phyloP scores from a whole-genome alignment of 2,797 vertebrate genomes.

The Sebastolobus alascanus region DNA sequence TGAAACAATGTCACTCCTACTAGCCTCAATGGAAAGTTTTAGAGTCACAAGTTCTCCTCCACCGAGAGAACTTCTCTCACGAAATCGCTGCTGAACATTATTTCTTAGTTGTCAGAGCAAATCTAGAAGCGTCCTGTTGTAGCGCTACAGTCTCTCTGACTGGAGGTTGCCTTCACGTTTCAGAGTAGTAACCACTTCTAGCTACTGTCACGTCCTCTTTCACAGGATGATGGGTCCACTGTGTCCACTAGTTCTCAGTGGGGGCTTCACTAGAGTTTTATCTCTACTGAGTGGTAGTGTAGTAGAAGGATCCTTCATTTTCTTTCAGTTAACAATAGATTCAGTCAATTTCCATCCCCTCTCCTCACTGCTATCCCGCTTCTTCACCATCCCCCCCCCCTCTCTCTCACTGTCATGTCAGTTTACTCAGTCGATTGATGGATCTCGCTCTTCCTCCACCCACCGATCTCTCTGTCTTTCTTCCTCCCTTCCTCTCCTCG shows the following conservation, averaged over 20 bases:
- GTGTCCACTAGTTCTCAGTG: slow-evolving; percentile 15
- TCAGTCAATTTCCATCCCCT: slow-evolving; percentile 38
- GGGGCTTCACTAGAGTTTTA: slow-evolving; percentile 20
- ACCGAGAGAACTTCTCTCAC: slow-evolving; percentile 24
- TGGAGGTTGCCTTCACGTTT: slow-evolving; percentile 27
- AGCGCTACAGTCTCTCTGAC: slow-evolving; percentile 24
- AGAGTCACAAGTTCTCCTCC: slow-evolving; percentile 3
- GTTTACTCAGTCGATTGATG: slow-evolving; percentile 73
- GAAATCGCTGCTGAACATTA: slow-evolving; percentile 4
- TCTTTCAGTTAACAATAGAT: slow-evolving; percentile 36
- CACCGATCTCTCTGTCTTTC: slow-evolving; percentile 47
- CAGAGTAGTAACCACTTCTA: slow-evolving; percentile 43
- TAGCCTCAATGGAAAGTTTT: slow-evolving; percentile 11
- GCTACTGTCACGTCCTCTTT: slow-evolving; percentile 53
- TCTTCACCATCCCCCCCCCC: slow-evolving; percentile 29
- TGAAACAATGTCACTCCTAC: slow-evolving; percentile 5
- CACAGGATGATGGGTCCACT: slow-evolving; percentile 24
- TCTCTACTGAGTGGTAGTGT: slow-evolving; percentile 39
- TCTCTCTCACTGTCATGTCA: slow-evolving; percentile 77
- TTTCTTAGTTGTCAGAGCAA: slow-evolving; percentile 41
- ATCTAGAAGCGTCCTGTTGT: slow-evolving; percentile 34
- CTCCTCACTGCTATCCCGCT: slow-evolving; percentile 15
- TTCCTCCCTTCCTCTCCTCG: slow-evolving; percentile 65
- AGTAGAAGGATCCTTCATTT: slow-evolving; percentile 32
- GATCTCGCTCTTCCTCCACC: slow-evolving; percentile 49